Base-by-base conservation (phyloP, 2,113 vertebrate genomes). In the Actinemys pallida region DNA sequence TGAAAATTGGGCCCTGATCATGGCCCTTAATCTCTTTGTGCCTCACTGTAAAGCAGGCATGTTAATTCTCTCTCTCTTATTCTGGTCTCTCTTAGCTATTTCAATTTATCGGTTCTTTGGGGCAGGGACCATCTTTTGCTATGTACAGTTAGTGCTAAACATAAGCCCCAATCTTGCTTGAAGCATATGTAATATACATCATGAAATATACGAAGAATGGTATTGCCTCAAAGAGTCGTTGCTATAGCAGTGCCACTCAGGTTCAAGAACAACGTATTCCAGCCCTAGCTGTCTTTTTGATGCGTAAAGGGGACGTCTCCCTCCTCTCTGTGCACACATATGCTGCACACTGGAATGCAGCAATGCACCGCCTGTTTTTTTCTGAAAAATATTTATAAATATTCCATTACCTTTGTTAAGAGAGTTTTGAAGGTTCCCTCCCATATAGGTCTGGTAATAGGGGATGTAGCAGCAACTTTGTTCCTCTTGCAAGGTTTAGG, bases 401-500 rank as follows among this genome's bases (percentile, higher is more conserved):
- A 94, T 72, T 84, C 79, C 65, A 94, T 93, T 95, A 53, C 96
- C 89, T 39, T 94, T 10, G 14, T 78, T 78, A 35, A 90, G 85
- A 78, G 89, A 91, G 80, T 96, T 91, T 57, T 93, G 53, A 25
- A 96, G 83, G 93, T 92, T 92, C 25, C 10, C 95, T 86, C 84
- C 53, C 85, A 86, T 84, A 90, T 76, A 81, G 87, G 90, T 93
- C 92, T 91, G 94, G 94, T 95, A 95, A 93, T 94, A 96, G 35
- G 86, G 87, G 52, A 89, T 92, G 92, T 80, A 87, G 90, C 92
- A 96, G 76, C 94, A 79, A 81, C 19, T 59, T 89, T 90, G 56
- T 94, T 96, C 82, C 92, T 97, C 93, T 94, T 92, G 81, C 93
- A 93, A 96, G 92, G 53, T 92, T 97, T 92, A 96, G 97, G 93